These are phyloP conservation scores for Rattus rattus DNA, from an alignment of 2,113 vertebrate genomes.

Conservation along the genomic window DNA sequence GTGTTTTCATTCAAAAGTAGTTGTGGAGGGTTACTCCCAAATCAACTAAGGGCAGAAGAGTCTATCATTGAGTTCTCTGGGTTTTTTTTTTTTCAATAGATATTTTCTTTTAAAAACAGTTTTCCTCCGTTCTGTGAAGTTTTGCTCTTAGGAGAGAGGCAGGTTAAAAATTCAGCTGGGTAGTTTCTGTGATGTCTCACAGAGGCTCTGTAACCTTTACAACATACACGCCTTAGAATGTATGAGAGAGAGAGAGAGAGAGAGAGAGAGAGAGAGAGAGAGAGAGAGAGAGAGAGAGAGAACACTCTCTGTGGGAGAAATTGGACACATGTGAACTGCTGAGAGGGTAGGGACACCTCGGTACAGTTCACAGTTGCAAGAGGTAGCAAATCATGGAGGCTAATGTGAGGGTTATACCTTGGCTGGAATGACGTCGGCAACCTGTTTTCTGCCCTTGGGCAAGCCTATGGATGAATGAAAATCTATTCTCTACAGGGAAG, in stretches of 20 bases:
- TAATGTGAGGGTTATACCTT: constrained; percentile 18
- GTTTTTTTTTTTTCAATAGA: constrained; percentile 46
- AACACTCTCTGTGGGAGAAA: constrained; percentile 43
- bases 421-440: background rate
- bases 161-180: constrained; percentile 48
- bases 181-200: constrained; percentile 44
- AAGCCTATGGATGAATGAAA: constrained; percentile 54
- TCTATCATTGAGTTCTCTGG: background rate
- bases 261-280: too few species aligned
- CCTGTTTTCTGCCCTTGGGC: constrained; percentile 2
- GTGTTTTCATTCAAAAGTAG: constrained; percentile 43
- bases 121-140: constrained; percentile 26
- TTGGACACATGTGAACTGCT: constrained; percentile 54
- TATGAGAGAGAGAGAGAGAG: too few species aligned
- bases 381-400: background rate
- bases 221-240: background rate
- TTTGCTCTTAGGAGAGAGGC: constrained; percentile 16
- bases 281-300: too few species aligned
- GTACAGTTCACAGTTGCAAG: background rate
- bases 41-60: constrained; percentile 61
- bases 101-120: constrained; percentile 46
- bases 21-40: constrained; percentile 8
- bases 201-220: constrained; percentile 21
- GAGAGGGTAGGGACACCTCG: constrained; percentile 49
- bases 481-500: constrained; percentile 24